phyloP scores from a whole-genome alignment of 2,797 vertebrate genomes.

The Phyllotis vaccarum region DNA sequence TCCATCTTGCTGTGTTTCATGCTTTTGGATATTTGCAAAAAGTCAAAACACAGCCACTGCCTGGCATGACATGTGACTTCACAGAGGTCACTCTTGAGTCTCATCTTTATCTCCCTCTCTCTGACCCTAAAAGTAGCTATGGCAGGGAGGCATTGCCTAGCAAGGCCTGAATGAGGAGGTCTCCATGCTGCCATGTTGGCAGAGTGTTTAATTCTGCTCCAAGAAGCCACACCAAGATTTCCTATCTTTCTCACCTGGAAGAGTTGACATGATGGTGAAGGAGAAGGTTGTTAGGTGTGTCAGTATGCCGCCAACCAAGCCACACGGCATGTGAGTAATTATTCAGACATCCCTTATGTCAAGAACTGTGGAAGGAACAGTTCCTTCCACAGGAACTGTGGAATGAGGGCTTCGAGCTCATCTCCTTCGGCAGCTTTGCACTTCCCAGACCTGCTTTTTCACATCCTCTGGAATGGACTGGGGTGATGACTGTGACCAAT shows the following conservation, averaged over 20 bases:
- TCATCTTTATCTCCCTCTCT: neutral
- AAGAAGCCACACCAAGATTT: too few relatives aligned
- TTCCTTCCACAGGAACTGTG: too few relatives aligned
- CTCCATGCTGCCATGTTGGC: too few relatives aligned
- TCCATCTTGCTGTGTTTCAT: rapidly evolving
- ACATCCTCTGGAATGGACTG: neutral
- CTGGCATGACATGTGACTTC: rapidly evolving
- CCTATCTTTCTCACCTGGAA: neutral
- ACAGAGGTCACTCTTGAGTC: neutral
- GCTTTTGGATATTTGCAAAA: neutral
- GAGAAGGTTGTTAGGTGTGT: neutral
- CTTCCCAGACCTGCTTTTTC: rapidly evolving
- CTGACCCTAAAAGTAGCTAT: rapidly evolving
- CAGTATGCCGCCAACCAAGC: neutral
- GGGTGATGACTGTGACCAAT: rapidly evolving
- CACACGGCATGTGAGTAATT: rapidly evolving
- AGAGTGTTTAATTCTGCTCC: neutral
- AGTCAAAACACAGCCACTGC: neutral
- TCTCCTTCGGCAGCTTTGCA: neutral
- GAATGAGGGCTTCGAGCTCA: too few relatives aligned
- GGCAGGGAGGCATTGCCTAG: rapidly evolving
- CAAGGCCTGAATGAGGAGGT: rapidly evolving
- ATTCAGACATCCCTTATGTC: neutral
- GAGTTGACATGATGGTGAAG: neutral
- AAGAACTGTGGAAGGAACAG: too few relatives aligned